Evolutionary conservation across 2,797 vertebrate species (phyloP), one percentile per base, ranked within the genome.

Genomic region (Perodicticus potto): DNA sequence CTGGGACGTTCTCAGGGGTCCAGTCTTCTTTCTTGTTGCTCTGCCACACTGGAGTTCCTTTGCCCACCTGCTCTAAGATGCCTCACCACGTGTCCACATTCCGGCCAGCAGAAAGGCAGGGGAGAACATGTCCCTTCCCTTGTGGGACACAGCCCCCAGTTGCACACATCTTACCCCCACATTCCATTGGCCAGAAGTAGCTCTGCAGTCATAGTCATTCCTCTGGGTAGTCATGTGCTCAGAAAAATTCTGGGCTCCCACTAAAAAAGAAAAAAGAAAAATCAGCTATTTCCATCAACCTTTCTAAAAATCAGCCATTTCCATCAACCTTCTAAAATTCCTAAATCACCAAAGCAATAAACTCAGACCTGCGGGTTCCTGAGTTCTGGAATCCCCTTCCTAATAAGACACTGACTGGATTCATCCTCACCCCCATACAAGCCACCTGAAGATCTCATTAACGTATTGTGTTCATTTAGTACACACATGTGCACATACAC

Each of bases 221-320:
- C 80, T 78, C 59, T 53, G 27, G 76, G 22, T 20, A 53, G 27
- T 17, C 73, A 63, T 9, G 32, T 14, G 25, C 45, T 93, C 69
- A 65, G 72, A 53, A 81, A 67, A 82, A n/a, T 55, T 78, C 2
- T 23, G 49, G 13, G 22, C 29, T 61, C 94, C 40, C 65, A 11
- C 69, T 73, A 49, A 10, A 17, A 61, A 3, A 80, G 37, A 93
- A 80, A 80, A 89, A 76, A 89, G 55, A 19, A 55, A 89, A 91
- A 25, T n/a, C 37, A 90, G 59, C 53, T 59, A 85, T 55, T 69
- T 61, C 27, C 73, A 65, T 20, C 55, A 86, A 37, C 55, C 13
- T 77, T 87, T 34, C 32, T 49, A 77, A 95, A 89, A 95, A 25
- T n/a, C 37, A 90, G 59, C 53, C 59, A 85, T 55, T 69, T 61